Evolutionary conservation across 2,113 vertebrate genomes (phyloP).

Genomic region (Piliocolobus tephrosceles): DNA sequence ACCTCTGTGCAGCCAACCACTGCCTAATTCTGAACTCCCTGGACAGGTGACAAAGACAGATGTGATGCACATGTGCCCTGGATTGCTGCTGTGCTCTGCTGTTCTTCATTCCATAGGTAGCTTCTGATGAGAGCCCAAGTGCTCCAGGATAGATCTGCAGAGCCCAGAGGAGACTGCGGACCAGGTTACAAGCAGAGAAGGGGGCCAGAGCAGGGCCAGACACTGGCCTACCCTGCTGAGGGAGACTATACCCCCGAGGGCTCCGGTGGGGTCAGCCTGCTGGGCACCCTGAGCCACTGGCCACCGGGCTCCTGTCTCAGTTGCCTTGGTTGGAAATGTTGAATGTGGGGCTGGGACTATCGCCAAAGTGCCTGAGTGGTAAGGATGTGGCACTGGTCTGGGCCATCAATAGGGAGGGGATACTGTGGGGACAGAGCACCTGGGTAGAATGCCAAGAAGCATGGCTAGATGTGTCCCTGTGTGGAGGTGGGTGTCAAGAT

Average conservation of each 20-base stretch:
- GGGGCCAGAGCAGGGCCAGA: not conserved
- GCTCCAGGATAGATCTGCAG: not conserved
- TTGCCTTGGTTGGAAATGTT: not conserved
- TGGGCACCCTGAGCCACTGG: not conserved
- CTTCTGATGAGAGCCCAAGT: not conserved
- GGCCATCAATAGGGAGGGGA: not conserved
- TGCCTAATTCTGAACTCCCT: not conserved
- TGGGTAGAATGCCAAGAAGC: not conserved
- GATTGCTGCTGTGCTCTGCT: not conserved
- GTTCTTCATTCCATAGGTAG: not conserved
- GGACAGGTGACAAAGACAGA: not conserved
- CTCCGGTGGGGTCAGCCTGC: not conserved
- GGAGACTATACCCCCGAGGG: not conserved
- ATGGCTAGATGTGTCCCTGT: not conserved
- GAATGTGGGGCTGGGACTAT: not conserved
- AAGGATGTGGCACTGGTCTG: not conserved
- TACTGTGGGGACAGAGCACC: not conserved
- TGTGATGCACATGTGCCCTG: fast-evolving
- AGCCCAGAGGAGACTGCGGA: not conserved
- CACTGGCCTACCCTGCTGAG: not conserved
- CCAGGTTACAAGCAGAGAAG: not conserved
- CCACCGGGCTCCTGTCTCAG: not conserved
- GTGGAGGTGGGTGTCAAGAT: not conserved
- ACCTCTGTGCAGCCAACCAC: not conserved
- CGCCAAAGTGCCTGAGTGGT: not conserved